Base-by-base conservation (phyloP, 2,113 vertebrate species). In the Takifugu bimaculatus region DNA sequence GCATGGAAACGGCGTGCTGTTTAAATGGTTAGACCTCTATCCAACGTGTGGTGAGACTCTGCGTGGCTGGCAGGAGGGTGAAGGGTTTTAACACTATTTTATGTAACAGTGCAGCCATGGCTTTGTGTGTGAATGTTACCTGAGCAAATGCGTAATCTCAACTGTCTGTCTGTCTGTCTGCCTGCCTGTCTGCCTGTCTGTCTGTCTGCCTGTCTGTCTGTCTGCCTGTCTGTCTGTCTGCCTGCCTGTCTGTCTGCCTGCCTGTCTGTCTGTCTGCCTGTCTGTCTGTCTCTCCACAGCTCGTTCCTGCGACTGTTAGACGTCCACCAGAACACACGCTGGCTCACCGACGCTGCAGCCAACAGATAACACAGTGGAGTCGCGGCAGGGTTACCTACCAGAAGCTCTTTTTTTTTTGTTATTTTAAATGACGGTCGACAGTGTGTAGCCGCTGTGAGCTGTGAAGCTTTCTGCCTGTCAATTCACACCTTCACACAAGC, bases 291-390 rank as follows among this genome's bases (percentile, higher is more conserved):
- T 69, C 15, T 72, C 50, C 50, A 6, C 72, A 92, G 91, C 74
- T 64, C 88, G 85, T 35, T 73, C 88, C 71, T 90, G 87, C 5
- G 88, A 91, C 51, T 92, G 90, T 70, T 91, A 89, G 83, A 82
- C 39, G 44, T 60, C 48, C 14, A 14, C 54, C 42, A 44, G 26
- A 58, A 50, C 54, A 25, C 60, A 60, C 68, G 45, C 48, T 12
- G 13, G 63, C 63, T 52, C 74, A 57, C 54, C 39, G 14, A 68
- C 65, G 61, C 61, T 74, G 60, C 77, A 63, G 57, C 49, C 57
- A 60, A 58, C 57, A 72, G 60, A 78, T 35, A 32, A 43, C 48
- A 54, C 29, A 28, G 67, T 65, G 55, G 53, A 79, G 53, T 29
- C 55, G 72, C 53, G 29, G 63, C 10, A 7, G 67, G 64, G 53